phyloP scores from a whole-genome alignment of 2,888 invertebrate species.

The Zygothrica quintamaculata region DNA sequence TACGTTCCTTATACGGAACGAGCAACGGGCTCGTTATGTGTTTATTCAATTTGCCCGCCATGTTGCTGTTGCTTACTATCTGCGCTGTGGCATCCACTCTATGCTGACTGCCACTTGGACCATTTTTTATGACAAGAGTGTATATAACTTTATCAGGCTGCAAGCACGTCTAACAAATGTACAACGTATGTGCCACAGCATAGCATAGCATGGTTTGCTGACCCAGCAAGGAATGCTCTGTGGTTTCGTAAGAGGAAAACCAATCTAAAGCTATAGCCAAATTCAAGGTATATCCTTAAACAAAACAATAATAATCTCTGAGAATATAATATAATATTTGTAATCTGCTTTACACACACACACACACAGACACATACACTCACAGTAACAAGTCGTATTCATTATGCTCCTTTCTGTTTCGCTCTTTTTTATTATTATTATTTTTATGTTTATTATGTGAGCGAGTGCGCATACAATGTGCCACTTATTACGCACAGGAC shows the following conservation, averaged over 20 bases:
- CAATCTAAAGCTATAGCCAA: not conserved
- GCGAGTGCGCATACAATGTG: constrained; percentile 11
- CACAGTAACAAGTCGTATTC: no score
- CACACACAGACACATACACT: no score
- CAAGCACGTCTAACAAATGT: constrained; percentile 50
- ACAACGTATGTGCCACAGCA: constrained; percentile 46
- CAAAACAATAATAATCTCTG: constrained; percentile 9
- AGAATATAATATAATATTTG: constrained; percentile 1
- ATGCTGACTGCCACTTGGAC: constrained; percentile 19
- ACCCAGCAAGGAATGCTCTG: constrained; percentile 22
- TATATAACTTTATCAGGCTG: constrained; percentile 58
- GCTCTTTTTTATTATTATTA: no score
- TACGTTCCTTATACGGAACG: constrained; percentile 53
- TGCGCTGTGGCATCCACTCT: constrained; percentile 27
- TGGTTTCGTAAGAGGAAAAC: not conserved
- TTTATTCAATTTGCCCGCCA: constrained; percentile 70
- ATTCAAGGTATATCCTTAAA: not conserved
- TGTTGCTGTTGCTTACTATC: constrained; percentile 27
- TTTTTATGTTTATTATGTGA: constrained; percentile 28
- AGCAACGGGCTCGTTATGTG: constrained; percentile 75
- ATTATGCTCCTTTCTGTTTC: not conserved
- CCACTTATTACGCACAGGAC: not conserved
- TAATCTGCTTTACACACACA: constrained; percentile 1
- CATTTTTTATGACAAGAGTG: constrained; percentile 52
- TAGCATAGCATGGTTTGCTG: constrained; percentile 31